Conservation (phyloP, 1,140 invertebrate species). For the Cotesia typhae region DNA sequence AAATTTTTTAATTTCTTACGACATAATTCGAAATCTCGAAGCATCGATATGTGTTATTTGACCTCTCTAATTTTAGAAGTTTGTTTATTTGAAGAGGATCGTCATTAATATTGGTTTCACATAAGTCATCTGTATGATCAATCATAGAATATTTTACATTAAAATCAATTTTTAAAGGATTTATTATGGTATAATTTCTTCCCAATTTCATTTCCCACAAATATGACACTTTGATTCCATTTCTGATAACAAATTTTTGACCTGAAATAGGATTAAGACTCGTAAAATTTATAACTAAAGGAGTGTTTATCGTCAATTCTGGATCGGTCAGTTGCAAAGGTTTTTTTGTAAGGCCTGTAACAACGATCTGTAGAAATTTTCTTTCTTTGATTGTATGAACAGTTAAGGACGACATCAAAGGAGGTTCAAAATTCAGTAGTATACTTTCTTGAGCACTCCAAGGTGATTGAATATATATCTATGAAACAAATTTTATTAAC, state of each 20-base stretch:
- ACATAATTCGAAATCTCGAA: conserved; percentile 73
- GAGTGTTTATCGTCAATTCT: conserved; percentile 67
- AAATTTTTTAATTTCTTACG: conserved; percentile 60
- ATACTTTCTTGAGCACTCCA: conserved; percentile 77
- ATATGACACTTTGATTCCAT: conserved; percentile 78
- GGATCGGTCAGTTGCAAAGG: conserved; percentile 69
- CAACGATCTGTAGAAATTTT: conserved; percentile 82
- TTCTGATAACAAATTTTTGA: conserved; percentile 70
- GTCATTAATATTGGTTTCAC: conserved; percentile 45
- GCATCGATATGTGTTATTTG: conserved; percentile 64
- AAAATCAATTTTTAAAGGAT: conserved; percentile 76
- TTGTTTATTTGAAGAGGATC: conserved; percentile 64
- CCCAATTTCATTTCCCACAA: conserved; percentile 83
- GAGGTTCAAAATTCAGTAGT: conserved; percentile 80
- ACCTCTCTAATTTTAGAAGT: conserved; percentile 56
- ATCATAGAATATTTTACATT: conserved; percentile 71
- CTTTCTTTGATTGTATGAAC: conserved; percentile 82
- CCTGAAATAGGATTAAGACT: conserved; percentile 72
- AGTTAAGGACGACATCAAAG: conserved; percentile 80
- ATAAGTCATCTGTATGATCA: conserved; percentile 62
- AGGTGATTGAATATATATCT: conserved; percentile 76
- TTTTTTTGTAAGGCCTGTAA: conserved; percentile 74
- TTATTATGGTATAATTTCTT: conserved; percentile 66
- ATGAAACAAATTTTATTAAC: conserved; percentile 42
- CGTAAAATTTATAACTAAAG: conserved; percentile 68